Conservation (phyloP, 2,888 invertebrate genomes). For the Plemyria rubiginata region DNA sequence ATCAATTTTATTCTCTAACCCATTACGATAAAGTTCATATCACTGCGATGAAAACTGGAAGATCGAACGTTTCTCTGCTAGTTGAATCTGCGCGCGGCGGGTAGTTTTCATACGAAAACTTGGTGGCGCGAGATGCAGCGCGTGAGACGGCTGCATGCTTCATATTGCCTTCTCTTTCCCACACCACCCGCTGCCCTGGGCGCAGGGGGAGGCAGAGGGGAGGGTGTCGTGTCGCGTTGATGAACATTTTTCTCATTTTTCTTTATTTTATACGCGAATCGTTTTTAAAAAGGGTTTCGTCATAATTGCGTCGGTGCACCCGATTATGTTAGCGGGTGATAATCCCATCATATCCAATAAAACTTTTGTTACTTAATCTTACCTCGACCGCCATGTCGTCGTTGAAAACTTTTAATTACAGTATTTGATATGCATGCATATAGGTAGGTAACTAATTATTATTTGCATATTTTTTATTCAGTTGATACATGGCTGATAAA, state of each 20-base stretch:
- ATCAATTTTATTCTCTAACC: constrained; percentile 29
- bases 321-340: constrained; percentile 77
- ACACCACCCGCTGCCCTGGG: constrained; percentile 76
- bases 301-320: constrained; percentile 80
- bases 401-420: constrained; percentile 27
- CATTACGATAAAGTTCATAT: constrained; percentile 31
- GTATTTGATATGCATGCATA: constrained; percentile 22
- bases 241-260: constrained; percentile 84
- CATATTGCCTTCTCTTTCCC: constrained; percentile 56
- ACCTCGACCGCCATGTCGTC: constrained; percentile 10
- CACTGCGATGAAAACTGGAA: constrained; percentile 19
- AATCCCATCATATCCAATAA: constrained; percentile 50
- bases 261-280: constrained; percentile 83
- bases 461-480: constrained; percentile 7
- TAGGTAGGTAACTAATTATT: neutral
- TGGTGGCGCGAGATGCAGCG: constrained; percentile 80
- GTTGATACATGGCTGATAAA: constrained; percentile 13
- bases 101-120: constrained; percentile 82
- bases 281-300: constrained; percentile 84
- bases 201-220: constrained; percentile 57
- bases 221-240: constrained; percentile 83
- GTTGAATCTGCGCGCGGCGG: constrained; percentile 73
- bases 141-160: constrained; percentile 58
- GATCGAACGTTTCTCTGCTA: constrained; percentile 49
- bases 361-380: constrained; percentile 19